Conservation (phyloP, 2,113 vertebrate species). For the Salvelinus namaycush region DNA sequence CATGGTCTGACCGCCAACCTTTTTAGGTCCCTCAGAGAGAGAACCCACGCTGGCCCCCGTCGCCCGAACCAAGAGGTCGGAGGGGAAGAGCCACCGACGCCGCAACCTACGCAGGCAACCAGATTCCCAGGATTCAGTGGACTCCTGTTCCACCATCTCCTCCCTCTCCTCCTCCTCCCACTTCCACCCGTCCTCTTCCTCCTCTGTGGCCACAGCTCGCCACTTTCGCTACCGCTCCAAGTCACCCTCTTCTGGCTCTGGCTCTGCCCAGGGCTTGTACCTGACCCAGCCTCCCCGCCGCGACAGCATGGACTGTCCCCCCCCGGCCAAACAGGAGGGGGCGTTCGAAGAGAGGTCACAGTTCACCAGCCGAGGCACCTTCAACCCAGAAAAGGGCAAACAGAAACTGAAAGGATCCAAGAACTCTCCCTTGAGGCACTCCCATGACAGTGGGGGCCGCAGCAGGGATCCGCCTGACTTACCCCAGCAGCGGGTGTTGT, state of each 20-base stretch:
- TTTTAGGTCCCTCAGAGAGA: constrained; percentile 74
- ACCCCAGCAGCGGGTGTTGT: constrained; percentile 80
- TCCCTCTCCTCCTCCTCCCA: constrained; percentile 71
- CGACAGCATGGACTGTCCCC: constrained; percentile 44
- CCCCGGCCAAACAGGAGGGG: constrained; percentile 63
- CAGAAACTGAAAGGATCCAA: constrained; percentile 89
- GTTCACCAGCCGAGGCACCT: constrained; percentile 91
- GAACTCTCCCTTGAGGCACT: constrained; percentile 78
- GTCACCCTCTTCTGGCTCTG: constrained; percentile 65
- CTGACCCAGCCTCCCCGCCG: constrained; percentile 22
- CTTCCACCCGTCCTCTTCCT: constrained; percentile 75
- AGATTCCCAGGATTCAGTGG: constrained; percentile 74
- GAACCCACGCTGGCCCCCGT: constrained; percentile 67
- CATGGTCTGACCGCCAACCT: not conserved
- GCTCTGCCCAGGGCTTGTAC: constrained; percentile 54
- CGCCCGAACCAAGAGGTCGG: constrained; percentile 72
- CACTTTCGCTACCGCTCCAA: constrained; percentile 89
- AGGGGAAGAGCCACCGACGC: constrained; percentile 72
- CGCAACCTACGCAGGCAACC: constrained; percentile 74
- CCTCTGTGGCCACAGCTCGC: constrained; percentile 72
- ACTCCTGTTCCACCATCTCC: constrained; percentile 72
- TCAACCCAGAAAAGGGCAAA: constrained; percentile 90
- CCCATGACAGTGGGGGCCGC: constrained; percentile 70
- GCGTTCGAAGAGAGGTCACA: constrained; percentile 77
- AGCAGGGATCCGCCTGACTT: constrained; percentile 80